phyloP scores from a whole-genome alignment of 2,113 vertebrate genomes.

The Pterophyllum scalare region DNA sequence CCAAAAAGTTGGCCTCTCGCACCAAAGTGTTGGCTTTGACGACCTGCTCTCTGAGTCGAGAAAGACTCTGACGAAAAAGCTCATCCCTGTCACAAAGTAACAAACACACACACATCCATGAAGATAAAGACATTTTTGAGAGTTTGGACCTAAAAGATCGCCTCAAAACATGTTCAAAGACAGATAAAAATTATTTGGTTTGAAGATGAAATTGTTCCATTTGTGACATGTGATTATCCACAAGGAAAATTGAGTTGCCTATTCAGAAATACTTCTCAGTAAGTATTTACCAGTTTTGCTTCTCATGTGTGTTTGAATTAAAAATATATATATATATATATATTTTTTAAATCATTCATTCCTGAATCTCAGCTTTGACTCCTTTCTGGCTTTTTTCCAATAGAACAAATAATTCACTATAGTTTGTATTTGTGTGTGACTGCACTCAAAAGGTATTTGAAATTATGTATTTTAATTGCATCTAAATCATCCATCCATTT shows the following conservation, averaged over 20 bases:
- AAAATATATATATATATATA: no score
- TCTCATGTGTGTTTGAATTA: background rate
- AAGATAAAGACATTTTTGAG: background rate
- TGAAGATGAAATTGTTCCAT: no score
- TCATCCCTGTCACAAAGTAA: slow-evolving; percentile 85
- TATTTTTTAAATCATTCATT: no score
- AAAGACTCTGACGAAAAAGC: slow-evolving; percentile 94
- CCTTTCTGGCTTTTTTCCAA: background rate
- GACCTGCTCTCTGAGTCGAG: slow-evolving; percentile 94
- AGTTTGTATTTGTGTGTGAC: background rate
- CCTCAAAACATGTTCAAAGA: no score
- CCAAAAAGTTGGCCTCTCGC: slow-evolving; percentile 95
- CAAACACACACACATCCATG: no score
- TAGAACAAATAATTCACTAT: background rate
- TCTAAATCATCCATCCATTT: no score
- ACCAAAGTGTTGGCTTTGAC: slow-evolving; percentile 95
- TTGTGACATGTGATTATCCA: no score
- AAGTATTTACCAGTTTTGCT: background rate
- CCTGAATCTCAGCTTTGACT: background rate
- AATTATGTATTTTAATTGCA: no score
- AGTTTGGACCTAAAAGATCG: background rate
- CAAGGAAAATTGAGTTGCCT: no score
- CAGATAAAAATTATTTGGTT: background rate
- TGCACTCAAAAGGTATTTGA: no score
- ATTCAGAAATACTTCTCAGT: no score